phyloP scores from a whole-genome alignment of 2,888 invertebrate genomes.

The Hirtodrosophila cameraria region DNA sequence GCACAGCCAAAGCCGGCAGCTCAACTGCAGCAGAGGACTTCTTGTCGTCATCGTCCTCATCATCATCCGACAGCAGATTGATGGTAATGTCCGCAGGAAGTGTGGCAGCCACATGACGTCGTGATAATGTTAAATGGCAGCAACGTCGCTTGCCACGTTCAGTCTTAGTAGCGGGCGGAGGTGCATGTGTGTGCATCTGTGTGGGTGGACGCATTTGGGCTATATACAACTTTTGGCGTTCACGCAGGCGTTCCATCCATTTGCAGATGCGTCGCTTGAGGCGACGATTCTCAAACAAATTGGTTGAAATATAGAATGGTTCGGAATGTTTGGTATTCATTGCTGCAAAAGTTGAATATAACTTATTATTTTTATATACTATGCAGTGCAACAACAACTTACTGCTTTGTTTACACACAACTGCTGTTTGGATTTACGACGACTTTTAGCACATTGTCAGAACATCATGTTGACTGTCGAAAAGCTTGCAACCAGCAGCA shows the following conservation, averaged over 20 bases:
- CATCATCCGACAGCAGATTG: slow-evolving; percentile 81
- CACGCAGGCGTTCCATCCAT: slow-evolving; percentile 66
- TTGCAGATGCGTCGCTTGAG: slow-evolving; percentile 74
- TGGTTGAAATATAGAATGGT: slow-evolving; percentile 80
- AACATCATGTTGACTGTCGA: not conserved
- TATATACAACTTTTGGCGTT: slow-evolving; percentile 45
- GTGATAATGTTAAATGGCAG: slow-evolving; percentile 28
- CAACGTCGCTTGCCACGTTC: slow-evolving; percentile 40
- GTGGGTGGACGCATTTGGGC: slow-evolving; percentile 31
- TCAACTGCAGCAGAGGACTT: no score
- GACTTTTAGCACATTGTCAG: slow-evolving; percentile 9
- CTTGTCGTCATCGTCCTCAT: slow-evolving; percentile 24
- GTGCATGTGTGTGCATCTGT: not conserved
- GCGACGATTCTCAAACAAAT: slow-evolving; percentile 80
- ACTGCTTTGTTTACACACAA: slow-evolving; percentile 19
- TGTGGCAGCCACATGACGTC: slow-evolving; percentile 57
- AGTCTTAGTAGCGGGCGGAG: slow-evolving; percentile 49
- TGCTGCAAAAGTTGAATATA: slow-evolving; percentile 26
- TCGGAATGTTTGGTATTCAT: slow-evolving; percentile 81
- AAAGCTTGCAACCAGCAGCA: slow-evolving; percentile 22
- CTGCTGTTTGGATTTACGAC: slow-evolving; percentile 8
- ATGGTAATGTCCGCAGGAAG: slow-evolving; percentile 78
- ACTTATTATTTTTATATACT: not conserved
- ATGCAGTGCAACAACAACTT: no score
- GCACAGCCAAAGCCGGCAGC: not conserved